Evolutionary conservation across 2,888 invertebrate genomes (phyloP).

Genomic region (Pardosa pseudoannulata): DNA sequence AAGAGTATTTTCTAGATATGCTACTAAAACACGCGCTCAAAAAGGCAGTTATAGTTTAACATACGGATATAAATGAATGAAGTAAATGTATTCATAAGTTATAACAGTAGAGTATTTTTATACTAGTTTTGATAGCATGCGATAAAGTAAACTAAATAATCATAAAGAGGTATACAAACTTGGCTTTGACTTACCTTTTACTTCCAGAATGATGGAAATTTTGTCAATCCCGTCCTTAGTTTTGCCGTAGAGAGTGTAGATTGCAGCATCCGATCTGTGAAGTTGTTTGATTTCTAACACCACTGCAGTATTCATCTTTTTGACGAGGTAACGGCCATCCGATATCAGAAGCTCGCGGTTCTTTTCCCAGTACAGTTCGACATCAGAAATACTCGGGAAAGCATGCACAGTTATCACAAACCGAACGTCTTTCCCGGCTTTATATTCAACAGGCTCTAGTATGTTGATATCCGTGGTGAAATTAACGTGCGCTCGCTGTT

Average conservation of each 20-base stretch:
- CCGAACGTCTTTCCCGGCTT: conserved; percentile 67
- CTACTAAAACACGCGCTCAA: too few relatives aligned
- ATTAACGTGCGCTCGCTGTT: conserved; percentile 72
- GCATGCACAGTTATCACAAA: conserved; percentile 75
- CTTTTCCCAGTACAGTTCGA: conserved; percentile 72
- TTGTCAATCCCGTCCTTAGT: conserved; percentile 36
- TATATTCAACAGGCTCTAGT: conserved; percentile 65
- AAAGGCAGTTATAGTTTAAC: too few relatives aligned
- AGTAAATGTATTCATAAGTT: too few relatives aligned
- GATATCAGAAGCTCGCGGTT: conserved; percentile 29
- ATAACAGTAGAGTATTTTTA: too few relatives aligned
- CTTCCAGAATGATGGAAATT: conserved; percentile 39
- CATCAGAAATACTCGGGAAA: conserved; percentile 72
- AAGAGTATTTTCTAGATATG: too few relatives aligned
- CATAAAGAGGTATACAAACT: too few relatives aligned
- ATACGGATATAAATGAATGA: too few relatives aligned
- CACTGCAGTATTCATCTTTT: conserved; percentile 6
- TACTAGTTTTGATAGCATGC: too few relatives aligned
- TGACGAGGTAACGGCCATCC: conserved; percentile 33
- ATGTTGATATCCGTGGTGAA: conserved; percentile 73
- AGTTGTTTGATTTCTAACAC: conserved; percentile 47
- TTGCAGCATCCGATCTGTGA: conserved; percentile 35
- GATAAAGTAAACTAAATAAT: too few relatives aligned
- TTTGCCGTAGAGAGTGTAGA: conserved; percentile 37
- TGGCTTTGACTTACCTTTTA: conserved; percentile 57